Base-by-base conservation (phyloP, 2,113 vertebrate species). In the Mesoclemmys tuberculata region DNA sequence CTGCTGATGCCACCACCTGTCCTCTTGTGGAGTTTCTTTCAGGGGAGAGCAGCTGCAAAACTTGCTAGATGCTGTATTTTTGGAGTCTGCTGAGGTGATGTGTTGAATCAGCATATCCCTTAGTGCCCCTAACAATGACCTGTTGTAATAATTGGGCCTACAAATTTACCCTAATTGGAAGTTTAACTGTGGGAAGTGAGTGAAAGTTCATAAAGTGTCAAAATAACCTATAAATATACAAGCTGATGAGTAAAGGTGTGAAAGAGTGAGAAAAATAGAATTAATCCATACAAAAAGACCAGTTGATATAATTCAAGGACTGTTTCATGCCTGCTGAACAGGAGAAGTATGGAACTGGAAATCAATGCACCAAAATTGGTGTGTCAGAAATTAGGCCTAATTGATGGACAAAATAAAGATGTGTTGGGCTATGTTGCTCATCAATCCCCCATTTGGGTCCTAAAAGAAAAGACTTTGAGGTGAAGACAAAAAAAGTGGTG, bases 31-130 rank as follows among this genome's bases (percentile, higher is more conserved):
- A 35, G 18, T 51, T 41, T 80, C 78, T 68, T 13, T 27, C 71
- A 7, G 0, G 0, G 24, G 22, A 16, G 82, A 35, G 5, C 77
- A 51, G 26, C 38, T 2, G 1, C 5, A 35, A 75, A 75, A 46
- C 6, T 41, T 75, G 41, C 24, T 75, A 27, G 71, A 75, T 68
- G 64, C 18, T 18, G 31, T 68, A 9, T 21, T 68, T 35, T 68
- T 68, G 64, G 64, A n/a, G 35, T 68, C 24, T 44, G 41, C 5
- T 75, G 71, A 46, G 22, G 71, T 44, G 10, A 24, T 74, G 22
- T 74, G n/a, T 22, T 26, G 38, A 74, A 74, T 74, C 11, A 74
- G 38, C 38, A 74, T 44, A 75, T 44, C 22, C 5, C 3, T 44
- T 75, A 21, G 71, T 75, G 41, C 71, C 41, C 22, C 24, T 44